Base-by-base conservation (phyloP, 2,888 invertebrate genomes). In the Lithophane ornitopus region DNA sequence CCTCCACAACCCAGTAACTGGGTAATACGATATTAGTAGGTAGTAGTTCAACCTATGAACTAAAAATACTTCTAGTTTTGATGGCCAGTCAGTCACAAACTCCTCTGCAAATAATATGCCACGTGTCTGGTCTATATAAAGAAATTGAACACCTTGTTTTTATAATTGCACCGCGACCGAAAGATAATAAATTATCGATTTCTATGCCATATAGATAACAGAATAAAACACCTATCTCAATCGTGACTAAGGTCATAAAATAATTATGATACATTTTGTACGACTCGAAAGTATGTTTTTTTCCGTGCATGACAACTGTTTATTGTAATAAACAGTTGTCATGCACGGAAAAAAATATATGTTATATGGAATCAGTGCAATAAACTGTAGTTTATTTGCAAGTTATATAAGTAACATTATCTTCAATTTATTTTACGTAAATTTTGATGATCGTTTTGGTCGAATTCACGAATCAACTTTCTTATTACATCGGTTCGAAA, bases 401-500 rank as follows among this genome's bases (percentile, higher is more conserved):
- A 68, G 26, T 82, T 82, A 81, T n/a, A 49, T 85, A n/a, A n/a
- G n/a, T n/a, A 81, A 83, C 46, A 61, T 69, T 71, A 66, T 65
- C 70, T 70, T 75, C 28, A 54, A 65, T 78, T 61, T 49, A 58
- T 58, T 81, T 87, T 84, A 88, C 79, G 74, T 86, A 78, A 76
- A 83, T 76, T 79, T 86, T 76, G 61, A 74, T 78, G 76, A 81
- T 75, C 82, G 87, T 73, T 78, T 73, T 69, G 87, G 76, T 86
- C 76, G 83, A 84, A 74, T 84, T 79, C 76, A 74, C 70, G 70
- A 82, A 75, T 66, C 78, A 65, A 86, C 88, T 88, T 88, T 89
- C 89, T 74, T 58, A 61, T 87, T 87, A 75, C 80, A 81, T 74
- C 78, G 87, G 79, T 76, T 83, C 46, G 80, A 78, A 73, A 80